These are phyloP conservation scores for Ceratotherium simum DNA, from an alignment of 2,113 vertebrate genomes.

Conservation along the genomic window DNA sequence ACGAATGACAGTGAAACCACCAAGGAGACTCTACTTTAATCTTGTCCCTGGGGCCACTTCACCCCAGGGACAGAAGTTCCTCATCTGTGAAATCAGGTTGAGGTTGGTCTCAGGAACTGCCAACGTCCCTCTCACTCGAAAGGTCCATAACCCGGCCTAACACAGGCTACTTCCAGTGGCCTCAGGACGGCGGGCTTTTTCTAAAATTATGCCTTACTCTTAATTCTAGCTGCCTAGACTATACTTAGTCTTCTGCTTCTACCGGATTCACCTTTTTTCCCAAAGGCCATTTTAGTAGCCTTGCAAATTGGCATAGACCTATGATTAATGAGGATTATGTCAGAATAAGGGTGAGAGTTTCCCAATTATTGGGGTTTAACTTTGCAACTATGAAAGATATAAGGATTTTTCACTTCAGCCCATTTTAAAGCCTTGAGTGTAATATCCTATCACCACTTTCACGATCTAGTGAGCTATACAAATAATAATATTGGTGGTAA, in stretches of 20 bases:
- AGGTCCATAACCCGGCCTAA: no score
- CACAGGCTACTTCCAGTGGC: fast-evolving
- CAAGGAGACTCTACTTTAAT: no score
- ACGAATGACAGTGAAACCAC: background rate
- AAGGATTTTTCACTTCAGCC: background rate
- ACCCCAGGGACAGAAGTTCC: background rate
- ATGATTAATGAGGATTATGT: background rate
- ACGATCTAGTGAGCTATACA: background rate
- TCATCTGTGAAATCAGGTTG: background rate
- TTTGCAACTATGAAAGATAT: background rate
- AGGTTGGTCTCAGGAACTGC: no score
- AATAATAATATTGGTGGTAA: background rate
- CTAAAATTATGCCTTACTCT: background rate
- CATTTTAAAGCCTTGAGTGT: background rate
- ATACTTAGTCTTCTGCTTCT: background rate
- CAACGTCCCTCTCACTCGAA: fast-evolving
- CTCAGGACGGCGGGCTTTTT: background rate
- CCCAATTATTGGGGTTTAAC: background rate
- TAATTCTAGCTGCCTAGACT: background rate
- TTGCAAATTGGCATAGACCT: background rate
- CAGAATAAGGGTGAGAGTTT: fast-evolving
- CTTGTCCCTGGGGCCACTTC: background rate
- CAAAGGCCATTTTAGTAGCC: background rate
- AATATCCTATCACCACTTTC: background rate
- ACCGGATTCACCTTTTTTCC: background rate